These are phyloP conservation scores for Megamerina dolium DNA, from an alignment of 2,888 invertebrate genomes.

Conservation along the genomic window DNA sequence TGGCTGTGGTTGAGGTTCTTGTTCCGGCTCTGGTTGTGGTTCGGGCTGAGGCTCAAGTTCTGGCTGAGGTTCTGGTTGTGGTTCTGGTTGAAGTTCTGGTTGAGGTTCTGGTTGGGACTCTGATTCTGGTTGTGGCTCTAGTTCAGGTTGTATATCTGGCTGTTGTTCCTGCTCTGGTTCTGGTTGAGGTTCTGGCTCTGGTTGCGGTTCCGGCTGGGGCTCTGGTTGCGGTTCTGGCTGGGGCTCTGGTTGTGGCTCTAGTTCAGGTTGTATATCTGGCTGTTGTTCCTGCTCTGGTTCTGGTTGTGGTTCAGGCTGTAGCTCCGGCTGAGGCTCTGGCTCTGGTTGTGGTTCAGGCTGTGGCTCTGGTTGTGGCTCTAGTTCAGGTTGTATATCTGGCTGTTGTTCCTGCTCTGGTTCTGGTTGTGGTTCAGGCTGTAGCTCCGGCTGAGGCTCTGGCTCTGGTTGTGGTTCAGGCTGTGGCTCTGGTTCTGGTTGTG, in stretches of 20 bases:
- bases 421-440: too few relatives aligned
- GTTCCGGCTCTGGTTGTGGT: too few relatives aligned
- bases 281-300: too few relatives aligned
- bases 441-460: too few relatives aligned
- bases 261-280: constrained; percentile 3
- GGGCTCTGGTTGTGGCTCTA: constrained; percentile 2
- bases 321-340: constrained; percentile 10
- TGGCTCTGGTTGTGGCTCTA: constrained; percentile 1
- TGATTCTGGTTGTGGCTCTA: constrained; percentile 1
- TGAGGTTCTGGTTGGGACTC: constrained; percentile 1
- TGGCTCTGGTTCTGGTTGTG: constrained; percentile 5
- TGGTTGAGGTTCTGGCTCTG: neutral
- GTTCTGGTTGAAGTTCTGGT: too few relatives aligned
- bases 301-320: constrained; percentile 8
- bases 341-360: too few relatives aligned
- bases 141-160: too few relatives aligned
- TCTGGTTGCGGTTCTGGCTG: constrained; percentile 1
- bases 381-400: too few relatives aligned
- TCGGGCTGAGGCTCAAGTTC: neutral
- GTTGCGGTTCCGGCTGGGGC: constrained; percentile 5
- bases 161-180: too few relatives aligned
- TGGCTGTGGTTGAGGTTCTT: too few relatives aligned
- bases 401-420: too few relatives aligned
- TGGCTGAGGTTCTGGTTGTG: constrained; percentile 6
- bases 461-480: too few relatives aligned